These are phyloP conservation scores for Pterocles gutturalis DNA, from an alignment of 2,113 vertebrate species.

Conservation along the genomic window DNA sequence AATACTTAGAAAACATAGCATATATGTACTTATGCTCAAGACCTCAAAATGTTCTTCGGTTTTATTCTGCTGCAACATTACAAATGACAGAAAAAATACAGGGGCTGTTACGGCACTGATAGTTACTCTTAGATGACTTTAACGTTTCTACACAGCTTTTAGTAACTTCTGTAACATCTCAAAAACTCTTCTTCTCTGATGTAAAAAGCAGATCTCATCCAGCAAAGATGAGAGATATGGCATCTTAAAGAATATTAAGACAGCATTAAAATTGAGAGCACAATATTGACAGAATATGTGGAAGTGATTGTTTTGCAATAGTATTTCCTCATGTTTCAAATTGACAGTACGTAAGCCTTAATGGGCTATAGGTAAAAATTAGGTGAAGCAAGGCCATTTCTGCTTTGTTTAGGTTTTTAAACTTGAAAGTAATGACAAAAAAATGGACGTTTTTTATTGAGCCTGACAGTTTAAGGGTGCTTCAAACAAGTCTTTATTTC, in stretches of 20 bases:
- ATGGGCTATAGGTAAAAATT: neutral
- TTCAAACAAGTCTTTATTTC: neutral
- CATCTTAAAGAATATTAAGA: neutral
- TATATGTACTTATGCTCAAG: neutral
- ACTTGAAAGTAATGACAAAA: neutral
- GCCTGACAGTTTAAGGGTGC: neutral
- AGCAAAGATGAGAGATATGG: neutral
- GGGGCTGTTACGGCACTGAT: fast-evolving
- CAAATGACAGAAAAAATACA: neutral
- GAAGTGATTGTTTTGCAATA: neutral
- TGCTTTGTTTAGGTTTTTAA: neutral
- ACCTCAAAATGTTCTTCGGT: neutral
- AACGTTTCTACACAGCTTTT: neutral
- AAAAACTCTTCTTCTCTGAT: neutral
- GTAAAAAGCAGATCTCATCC: neutral
- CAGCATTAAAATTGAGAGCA: neutral
- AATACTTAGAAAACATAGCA: neutral
- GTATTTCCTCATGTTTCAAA: neutral
- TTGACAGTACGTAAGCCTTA: neutral
- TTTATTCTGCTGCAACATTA: neutral
- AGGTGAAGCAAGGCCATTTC: neutral
- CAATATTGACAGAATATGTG: neutral
- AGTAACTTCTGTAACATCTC: neutral
- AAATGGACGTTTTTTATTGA: neutral
- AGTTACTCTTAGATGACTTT: neutral